These are phyloP conservation scores for Thunnus albacares DNA, from an alignment of 2,797 vertebrate species.

Conservation along the genomic window DNA sequence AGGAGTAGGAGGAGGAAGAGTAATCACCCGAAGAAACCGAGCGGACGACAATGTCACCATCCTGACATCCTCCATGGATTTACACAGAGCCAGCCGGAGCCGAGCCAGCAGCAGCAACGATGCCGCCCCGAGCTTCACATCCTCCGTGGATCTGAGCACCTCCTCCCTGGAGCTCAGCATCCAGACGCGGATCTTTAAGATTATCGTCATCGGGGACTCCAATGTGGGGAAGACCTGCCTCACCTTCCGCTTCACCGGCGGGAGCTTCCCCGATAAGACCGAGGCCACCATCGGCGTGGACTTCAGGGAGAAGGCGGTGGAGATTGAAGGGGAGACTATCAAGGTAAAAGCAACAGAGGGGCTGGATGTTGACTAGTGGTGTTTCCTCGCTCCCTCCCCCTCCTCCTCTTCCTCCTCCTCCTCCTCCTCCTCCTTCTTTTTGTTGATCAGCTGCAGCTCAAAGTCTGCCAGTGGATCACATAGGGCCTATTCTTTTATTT, in stretches of 20 bases:
- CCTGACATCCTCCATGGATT: slow-evolving; percentile 81
- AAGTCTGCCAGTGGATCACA: slow-evolving; percentile 17
- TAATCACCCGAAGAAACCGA: slow-evolving; percentile 54
- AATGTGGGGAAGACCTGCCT: slow-evolving; percentile 98
- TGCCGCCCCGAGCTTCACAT: slow-evolving; percentile 69
- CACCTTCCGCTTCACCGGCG: slow-evolving; percentile 97
- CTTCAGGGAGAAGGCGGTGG: slow-evolving; percentile 95
- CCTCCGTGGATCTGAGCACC: slow-evolving; percentile 88
- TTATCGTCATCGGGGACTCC: slow-evolving; percentile 98
- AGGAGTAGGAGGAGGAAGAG: slow-evolving; percentile 42
- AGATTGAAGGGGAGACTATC: slow-evolving; percentile 95
- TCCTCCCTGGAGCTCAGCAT: slow-evolving; percentile 87
- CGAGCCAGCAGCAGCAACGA: slow-evolving; percentile 72
- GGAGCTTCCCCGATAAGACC: slow-evolving; percentile 95
- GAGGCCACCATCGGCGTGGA: slow-evolving; percentile 99
- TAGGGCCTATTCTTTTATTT: slow-evolving; percentile 27
- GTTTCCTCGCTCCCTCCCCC: slow-evolving; percentile 29
- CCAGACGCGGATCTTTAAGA: slow-evolving; percentile 97
- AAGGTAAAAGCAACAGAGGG: slow-evolving; percentile 87
- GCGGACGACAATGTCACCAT: slow-evolving; percentile 83
- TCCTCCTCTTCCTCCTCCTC: slow-evolving; percentile 6
- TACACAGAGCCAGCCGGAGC: slow-evolving; percentile 66
- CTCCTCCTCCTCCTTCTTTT: slow-evolving; percentile 19
- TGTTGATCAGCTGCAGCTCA: slow-evolving; percentile 60
- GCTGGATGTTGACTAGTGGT: slow-evolving; percentile 44